Percentiles rank a stretch among this genome's conserved stretches.
phyloP scores from a whole-genome alignment of 2,113 vertebrate genomes.

The Muntiacus muntjak region DNA sequence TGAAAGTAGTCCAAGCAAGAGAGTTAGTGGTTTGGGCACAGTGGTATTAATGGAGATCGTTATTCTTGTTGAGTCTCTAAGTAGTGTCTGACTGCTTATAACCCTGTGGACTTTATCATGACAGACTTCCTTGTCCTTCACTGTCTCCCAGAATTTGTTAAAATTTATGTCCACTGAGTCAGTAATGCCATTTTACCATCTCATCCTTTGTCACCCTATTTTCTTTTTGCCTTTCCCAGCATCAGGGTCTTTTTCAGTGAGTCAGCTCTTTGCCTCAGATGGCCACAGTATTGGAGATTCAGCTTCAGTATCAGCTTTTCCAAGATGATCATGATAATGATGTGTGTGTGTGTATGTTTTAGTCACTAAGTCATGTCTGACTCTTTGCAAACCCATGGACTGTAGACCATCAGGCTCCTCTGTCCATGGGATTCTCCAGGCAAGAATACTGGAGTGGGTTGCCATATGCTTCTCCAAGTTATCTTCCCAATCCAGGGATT shows the following conservation, averaged over 20 bases:
- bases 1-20: background rate
- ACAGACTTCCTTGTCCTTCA: background rate
- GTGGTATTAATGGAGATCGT: background rate
- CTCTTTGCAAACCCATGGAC: background rate
- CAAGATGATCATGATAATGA: background rate
- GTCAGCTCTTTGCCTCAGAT: background rate
- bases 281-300: background rate
- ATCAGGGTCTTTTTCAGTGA: background rate
- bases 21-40: background rate
- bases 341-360: background rate
- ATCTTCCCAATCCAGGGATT: rapidly evolving
- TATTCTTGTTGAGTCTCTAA: background rate
- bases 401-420: background rate
- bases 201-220: background rate
- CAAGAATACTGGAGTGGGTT: background rate
- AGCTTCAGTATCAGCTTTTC: background rate
- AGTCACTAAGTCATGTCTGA: background rate
- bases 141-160: background rate
- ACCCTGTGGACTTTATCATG: background rate
- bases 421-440: background rate
- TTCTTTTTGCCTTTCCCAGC: background rate
- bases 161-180: background rate
- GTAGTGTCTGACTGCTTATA: background rate
- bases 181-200: background rate
- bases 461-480: background rate